Evolutionary conservation across 2,797 vertebrate genomes (phyloP).

Genomic region (Loriculus beryllinus): DNA sequence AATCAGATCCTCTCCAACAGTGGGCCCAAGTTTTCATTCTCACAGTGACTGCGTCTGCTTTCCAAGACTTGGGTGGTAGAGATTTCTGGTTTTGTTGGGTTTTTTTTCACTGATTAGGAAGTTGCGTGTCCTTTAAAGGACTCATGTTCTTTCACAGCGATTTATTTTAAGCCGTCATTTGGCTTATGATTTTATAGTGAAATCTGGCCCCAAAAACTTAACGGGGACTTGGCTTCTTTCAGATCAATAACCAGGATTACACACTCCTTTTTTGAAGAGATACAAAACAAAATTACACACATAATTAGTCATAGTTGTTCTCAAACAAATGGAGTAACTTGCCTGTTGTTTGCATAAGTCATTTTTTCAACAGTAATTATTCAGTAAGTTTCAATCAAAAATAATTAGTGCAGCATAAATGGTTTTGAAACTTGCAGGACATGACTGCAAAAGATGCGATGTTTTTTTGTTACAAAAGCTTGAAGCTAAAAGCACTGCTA

Average conservation of each 20-base stretch:
- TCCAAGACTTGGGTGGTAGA: no score
- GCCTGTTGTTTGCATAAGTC: conserved; percentile 23
- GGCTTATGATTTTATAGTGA: neutral
- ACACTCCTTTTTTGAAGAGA: neutral
- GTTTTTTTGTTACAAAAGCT: neutral
- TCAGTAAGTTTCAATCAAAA: neutral
- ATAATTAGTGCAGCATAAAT: neutral
- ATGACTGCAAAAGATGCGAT: neutral
- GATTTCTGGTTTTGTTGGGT: no score
- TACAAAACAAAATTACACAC: neutral
- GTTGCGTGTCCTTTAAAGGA: neutral
- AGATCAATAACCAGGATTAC: neutral
- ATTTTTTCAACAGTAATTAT: conserved; percentile 31
- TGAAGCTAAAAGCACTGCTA: neutral
- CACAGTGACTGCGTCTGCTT: no score
- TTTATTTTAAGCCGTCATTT: neutral
- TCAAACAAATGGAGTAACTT: neutral
- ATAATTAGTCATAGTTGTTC: neutral
- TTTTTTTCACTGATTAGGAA: neutral
- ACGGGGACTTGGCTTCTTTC: neutral
- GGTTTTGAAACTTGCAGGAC: conserved; percentile 4
- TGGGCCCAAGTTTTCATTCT: no score
- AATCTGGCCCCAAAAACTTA: neutral
- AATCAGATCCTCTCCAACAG: no score
- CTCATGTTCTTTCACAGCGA: neutral